A percentile compares a stretch with the other conserved stretches of the same genome.
Evolutionary conservation across 2,888 invertebrate genomes (phyloP).

Genomic region (Lapara coniferarum): DNA sequence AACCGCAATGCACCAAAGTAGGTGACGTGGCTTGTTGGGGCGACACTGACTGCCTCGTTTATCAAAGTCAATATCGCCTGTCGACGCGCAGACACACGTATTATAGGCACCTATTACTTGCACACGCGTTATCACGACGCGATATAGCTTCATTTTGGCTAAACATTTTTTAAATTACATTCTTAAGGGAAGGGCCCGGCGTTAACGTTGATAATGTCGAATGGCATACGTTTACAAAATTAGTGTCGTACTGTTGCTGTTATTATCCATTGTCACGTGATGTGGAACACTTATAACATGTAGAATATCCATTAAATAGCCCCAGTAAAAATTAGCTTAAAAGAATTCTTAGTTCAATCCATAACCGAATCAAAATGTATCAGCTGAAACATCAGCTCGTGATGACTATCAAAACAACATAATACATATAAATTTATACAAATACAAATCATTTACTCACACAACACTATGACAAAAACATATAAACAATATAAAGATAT

Average conservation of each 20-base stretch:
- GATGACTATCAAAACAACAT: no score
- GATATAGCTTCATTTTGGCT: slow-evolving; percentile 26
- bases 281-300: neutral
- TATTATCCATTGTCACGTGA: neutral
- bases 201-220: neutral
- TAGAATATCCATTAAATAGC: neutral
- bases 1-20: slow-evolving; percentile 81
- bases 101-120: slow-evolving; percentile 62
- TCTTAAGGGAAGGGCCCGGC: neutral
- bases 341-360: no score
- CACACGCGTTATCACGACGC: slow-evolving; percentile 54
- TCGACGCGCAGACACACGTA: slow-evolving; percentile 68
- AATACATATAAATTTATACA: no score
- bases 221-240: neutral
- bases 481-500: no score
- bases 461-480: no score
- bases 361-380: no score
- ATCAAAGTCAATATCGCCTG: slow-evolving; percentile 83
- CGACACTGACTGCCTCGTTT: slow-evolving; percentile 78
- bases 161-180: slow-evolving; percentile 23
- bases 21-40: slow-evolving; percentile 78
- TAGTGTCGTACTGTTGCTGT: neutral
- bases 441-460: no score
- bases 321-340: no score
- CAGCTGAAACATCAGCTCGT: no score